Conservation (phyloP, 2,888 invertebrate species). For the Cerceris ruficornis region DNA sequence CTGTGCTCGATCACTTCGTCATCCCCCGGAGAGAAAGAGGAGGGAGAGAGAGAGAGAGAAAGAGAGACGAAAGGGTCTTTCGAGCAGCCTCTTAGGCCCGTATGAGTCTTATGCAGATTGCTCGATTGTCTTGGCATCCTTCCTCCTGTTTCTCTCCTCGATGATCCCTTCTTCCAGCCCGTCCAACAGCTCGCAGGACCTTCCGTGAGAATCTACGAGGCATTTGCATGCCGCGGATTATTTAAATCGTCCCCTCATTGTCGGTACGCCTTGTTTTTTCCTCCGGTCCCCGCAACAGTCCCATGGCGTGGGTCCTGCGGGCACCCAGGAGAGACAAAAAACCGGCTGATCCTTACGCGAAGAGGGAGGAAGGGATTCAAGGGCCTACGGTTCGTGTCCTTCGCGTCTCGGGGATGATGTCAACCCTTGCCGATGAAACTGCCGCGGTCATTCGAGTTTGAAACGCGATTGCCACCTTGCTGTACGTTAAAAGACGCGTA, state of each 20-base stretch:
- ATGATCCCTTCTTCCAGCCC: constrained; percentile 19
- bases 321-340: constrained; percentile 58
- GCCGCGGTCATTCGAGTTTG: constrained; percentile 57
- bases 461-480: constrained; percentile 28
- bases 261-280: constrained; percentile 67
- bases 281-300: constrained; percentile 53
- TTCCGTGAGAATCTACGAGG: constrained; percentile 77
- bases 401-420: constrained; percentile 46
- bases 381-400: constrained; percentile 45
- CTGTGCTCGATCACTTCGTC: too few species aligned
- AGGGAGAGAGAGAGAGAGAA: background rate
- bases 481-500: constrained; percentile 1
- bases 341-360: constrained; percentile 56
- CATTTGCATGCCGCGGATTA: constrained; percentile 80
- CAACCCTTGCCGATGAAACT: constrained; percentile 38
- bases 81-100: constrained; percentile 32
- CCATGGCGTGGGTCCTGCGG: constrained; percentile 58
- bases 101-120: constrained; percentile 73
- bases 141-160: constrained; percentile 59
- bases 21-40: background rate
- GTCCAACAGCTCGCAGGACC: constrained; percentile 25
- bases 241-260: constrained; percentile 78
- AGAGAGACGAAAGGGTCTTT: constrained; percentile 32
- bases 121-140: constrained; percentile 73
- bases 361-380: constrained; percentile 27